Percentiles rank a stretch among this genome's conserved stretches.
Evolutionary conservation across 2,797 vertebrate species (phyloP).

Genomic region (Rousettus madagascariensis): DNA sequence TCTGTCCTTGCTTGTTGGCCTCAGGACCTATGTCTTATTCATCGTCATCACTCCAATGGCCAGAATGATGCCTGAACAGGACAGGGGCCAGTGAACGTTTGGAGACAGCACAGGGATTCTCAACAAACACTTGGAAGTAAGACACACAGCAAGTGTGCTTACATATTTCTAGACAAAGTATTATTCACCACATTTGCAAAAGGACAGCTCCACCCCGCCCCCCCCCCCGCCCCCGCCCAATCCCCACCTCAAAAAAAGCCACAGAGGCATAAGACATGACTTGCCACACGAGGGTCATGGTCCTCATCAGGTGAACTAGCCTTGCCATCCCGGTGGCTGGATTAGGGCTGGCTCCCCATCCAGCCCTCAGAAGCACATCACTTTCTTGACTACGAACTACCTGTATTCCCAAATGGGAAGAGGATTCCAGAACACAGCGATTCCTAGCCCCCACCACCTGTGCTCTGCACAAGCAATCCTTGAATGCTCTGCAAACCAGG

Average conservation of each 20-base stretch:
- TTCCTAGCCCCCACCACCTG: neutral
- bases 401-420: neutral
- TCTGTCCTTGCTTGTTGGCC: neutral
- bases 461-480: neutral
- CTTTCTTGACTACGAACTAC: neutral
- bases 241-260: neutral
- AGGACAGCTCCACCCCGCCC: neutral
- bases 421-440: neutral
- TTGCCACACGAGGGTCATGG: fast-evolving
- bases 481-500: neutral
- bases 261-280: neutral
- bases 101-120: neutral
- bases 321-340: neutral
- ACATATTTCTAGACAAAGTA: neutral
- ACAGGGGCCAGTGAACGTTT: neutral
- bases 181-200: neutral
- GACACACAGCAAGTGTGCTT: neutral
- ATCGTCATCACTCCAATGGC: fast-evolving
- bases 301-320: neutral
- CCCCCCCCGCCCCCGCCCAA: too few species aligned
- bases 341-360: too few species aligned
- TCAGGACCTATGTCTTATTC: neutral
- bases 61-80: neutral
- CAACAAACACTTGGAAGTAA: neutral
- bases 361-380: neutral